A percentile compares a stretch with the other conserved stretches of the same genome.
Conservation (phyloP, 2,113 vertebrate species). For the Salvator merianae region DNA sequence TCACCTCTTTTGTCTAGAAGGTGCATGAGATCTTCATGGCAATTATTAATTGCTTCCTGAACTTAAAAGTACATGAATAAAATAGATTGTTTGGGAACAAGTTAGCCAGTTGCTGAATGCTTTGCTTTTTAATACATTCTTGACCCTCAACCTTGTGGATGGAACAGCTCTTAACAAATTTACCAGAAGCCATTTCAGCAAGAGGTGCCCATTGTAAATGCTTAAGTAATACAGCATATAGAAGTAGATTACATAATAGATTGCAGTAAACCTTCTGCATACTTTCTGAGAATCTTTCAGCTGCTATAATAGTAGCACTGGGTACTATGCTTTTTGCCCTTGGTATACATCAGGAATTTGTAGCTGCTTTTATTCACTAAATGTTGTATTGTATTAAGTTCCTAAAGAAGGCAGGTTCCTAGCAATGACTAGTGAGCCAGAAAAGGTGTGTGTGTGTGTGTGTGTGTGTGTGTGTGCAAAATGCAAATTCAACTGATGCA, state of each 20-base stretch:
- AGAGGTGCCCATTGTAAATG: constrained; percentile 73
- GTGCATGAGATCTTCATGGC: constrained; percentile 64
- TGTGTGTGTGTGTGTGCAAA: too few relatives aligned
- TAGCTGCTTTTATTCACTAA: constrained; percentile 37
- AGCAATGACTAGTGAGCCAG: too few relatives aligned
- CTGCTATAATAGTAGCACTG: not conserved
- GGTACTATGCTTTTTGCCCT: not conserved
- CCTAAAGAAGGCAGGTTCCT: too few relatives aligned
- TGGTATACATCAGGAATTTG: not conserved
- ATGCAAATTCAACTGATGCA: too few relatives aligned
- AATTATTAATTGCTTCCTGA: constrained; percentile 79
- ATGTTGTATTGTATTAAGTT: constrained; percentile 35
- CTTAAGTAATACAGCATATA: constrained; percentile 65
- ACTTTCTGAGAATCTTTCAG: constrained; percentile 46
- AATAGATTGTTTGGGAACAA: constrained; percentile 61
- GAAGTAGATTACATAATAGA: constrained; percentile 76
- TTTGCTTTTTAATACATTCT: constrained; percentile 64
- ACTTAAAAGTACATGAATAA: constrained; percentile 67
- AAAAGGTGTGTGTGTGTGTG: too few relatives aligned
- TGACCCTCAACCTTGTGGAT: constrained; percentile 67
- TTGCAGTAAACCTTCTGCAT: constrained; percentile 70
- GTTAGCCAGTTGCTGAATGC: constrained; percentile 59
- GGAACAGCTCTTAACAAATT: constrained; percentile 72
- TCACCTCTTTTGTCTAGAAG: constrained; percentile 24
- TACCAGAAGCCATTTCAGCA: constrained; percentile 77